Evolutionary conservation across 2,888 invertebrate species (phyloP), one percentile per base, ranked within the genome.

Genomic region (Griposia aprilina): DNA sequence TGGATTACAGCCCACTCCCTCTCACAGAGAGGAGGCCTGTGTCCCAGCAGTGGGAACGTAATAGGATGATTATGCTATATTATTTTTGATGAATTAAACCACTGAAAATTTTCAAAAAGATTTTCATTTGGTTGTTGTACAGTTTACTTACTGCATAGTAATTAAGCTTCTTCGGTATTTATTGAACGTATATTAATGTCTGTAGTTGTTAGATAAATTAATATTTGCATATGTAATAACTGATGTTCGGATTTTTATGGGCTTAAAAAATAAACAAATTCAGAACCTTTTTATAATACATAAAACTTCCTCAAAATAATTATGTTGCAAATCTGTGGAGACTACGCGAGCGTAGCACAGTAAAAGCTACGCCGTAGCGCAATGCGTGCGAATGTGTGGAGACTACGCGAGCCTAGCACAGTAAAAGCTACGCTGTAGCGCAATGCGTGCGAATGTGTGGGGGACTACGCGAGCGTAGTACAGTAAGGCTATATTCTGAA

Each of bases 351-450:
- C 81, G 74, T 79, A 80, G 65, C 73, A 52, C 11, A 59, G 1
- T n/a, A 7, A 6, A 2, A 8, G 57, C 74, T 79, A 79, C 74
- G 79, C n/a, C 74, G 74, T 81, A 74, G 79, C 74, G 2, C 13
- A 23, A 1, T 6, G 23, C 59, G 81, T 81, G 30, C 30, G 30
- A 36, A 36, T 36, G 30, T 36, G 30, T 36, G 30, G 30, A 3
- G 30, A 36, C 30, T 36, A 36, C 30, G 30, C 30, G 30, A 36
- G 30, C 30, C 2, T 36, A 36, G 30, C 30, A 36, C 30, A 36
- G 30, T 36, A 36, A 36, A 36, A 36, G 30, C 30, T 36, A 36
- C 30, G 30, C 2, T 3, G 30, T 36, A 36, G 30, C 30, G 3
- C 30, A 36, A 36, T 36, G 30, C 30, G 30, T 36, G 30, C 30